A percentile compares a stretch with the other conserved stretches of the same genome.
Evolutionary conservation across 1,140 invertebrate genomes (phyloP).

Genomic region (Euglossa dilemma): DNA sequence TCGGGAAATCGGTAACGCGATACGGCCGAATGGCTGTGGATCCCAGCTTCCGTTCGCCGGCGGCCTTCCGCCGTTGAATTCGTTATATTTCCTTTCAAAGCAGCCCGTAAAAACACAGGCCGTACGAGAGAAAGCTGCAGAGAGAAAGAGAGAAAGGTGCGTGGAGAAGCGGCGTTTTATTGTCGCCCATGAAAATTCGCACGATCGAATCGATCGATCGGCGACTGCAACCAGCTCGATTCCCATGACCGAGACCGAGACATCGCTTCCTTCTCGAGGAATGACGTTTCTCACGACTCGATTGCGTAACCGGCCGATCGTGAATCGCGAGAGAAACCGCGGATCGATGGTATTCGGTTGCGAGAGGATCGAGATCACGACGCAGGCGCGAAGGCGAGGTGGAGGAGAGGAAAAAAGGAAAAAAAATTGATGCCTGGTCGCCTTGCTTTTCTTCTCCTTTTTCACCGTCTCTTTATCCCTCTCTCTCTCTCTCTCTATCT

Average conservation of each 20-base stretch:
- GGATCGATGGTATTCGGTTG: background rate
- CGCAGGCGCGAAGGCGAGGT: background rate
- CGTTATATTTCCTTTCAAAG: constrained; percentile 29
- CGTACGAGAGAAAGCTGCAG: background rate
- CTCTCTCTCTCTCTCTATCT: background rate
- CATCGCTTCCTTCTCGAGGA: background rate
- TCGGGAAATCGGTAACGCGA: constrained; percentile 20
- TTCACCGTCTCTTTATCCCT: background rate
- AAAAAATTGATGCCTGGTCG: background rate
- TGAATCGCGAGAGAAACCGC: constrained; percentile 14
- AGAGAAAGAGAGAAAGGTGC: background rate
- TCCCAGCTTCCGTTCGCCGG: background rate
- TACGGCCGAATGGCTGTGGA: background rate
- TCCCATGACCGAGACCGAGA: background rate
- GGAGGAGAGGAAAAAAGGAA: too few relatives aligned
- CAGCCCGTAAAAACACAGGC: background rate
- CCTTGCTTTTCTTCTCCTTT: too few relatives aligned
- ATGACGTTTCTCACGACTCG: constrained; percentile 14
- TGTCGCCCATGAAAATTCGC: constrained; percentile 14
- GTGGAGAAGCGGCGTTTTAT: background rate
- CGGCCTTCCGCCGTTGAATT: background rate
- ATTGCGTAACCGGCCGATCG: background rate
- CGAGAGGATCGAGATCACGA: background rate
- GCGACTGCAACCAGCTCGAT: too few relatives aligned
- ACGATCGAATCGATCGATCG: too few relatives aligned